Conservation (phyloP, 2,113 vertebrate genomes). For the Chionis minor region DNA sequence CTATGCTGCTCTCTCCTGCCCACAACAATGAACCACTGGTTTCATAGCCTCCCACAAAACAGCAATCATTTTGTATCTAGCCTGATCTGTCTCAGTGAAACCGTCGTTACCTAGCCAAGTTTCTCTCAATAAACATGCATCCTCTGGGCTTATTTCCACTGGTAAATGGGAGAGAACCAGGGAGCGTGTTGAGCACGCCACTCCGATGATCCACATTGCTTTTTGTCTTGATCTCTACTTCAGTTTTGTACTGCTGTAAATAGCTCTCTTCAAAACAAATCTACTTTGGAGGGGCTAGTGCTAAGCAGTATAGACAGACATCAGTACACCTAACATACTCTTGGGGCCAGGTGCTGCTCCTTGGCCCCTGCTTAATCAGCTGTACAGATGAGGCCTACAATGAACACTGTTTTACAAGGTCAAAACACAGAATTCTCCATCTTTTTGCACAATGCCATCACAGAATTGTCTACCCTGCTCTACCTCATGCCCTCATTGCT, state of each 20-base stretch:
- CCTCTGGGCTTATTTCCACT: background rate
- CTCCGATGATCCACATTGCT: background rate
- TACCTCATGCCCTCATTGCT: background rate
- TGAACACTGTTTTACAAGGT: background rate
- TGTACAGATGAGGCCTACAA: background rate
- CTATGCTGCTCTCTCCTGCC: background rate
- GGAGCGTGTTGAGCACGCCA: accelerated
- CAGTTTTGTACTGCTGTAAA: background rate
- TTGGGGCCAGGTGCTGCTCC: background rate
- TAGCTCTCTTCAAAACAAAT: background rate
- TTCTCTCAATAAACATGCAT: background rate
- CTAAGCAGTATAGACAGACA: background rate
- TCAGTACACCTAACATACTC: background rate
- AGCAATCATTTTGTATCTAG: background rate
- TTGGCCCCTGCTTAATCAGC: background rate
- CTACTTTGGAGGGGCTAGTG: background rate
- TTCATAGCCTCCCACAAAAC: background rate
- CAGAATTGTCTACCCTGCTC: background rate
- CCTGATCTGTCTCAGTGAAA: background rate
- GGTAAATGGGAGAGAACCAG: background rate
- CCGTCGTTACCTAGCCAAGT: background rate
- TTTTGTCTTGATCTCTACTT: background rate
- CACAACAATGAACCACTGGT: background rate
- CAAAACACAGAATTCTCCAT: background rate
- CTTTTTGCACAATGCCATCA: background rate